Base-by-base conservation (phyloP, 1,140 invertebrate genomes). In the Drosophila insularis region DNA sequence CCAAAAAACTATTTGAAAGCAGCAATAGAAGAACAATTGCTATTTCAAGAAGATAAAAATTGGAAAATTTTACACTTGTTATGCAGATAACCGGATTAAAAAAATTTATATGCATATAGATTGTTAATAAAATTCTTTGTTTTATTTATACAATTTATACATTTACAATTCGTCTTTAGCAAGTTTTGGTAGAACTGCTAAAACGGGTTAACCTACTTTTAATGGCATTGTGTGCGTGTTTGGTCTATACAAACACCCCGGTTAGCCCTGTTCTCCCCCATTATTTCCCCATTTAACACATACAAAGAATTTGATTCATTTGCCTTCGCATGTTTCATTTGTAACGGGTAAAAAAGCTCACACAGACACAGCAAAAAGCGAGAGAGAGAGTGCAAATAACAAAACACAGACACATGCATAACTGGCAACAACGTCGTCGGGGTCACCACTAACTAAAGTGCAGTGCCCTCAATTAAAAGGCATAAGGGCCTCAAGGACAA, bases 391-490 rank as follows among this genome's bases (percentile, higher is more conserved):
- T 21, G 10, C 19, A 11, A 53, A 67, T 17, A 59, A 67, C 43
- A 54, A 31, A 76, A 59, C 27, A 75, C 55, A 67, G 61, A 63
- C 46, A 80, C 58, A 63, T 31, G 60, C 35, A 60, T 54, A 60
- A 46, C 59, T 43, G 14, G 50, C 10, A 6, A 39, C 37, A 8
- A 32, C 37, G 55, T 17, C 17, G 10, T 65, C 10, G 74, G 74
- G 81, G 81, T 87, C 79, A 86, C 67, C 70, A 68, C 78, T 37
- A 60, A 65, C 64, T 66, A 84, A 50, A 86, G 82, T 86, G 82
- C 82, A 86, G 63, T 86, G 82, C 79, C 82, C 82, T 86, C 79
- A 82, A 86, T 86, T 87, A 82, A 70, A 81, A 82, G 66, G 75
- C 82, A 50, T 50, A 50, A 50, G 43, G 80, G 67, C 19, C 46